Evolutionary conservation across 64 coral and sea anemone species (phyloP), one percentile per base, ranked within the genome.

Genomic region (Catalaphyllia jardinei): DNA sequence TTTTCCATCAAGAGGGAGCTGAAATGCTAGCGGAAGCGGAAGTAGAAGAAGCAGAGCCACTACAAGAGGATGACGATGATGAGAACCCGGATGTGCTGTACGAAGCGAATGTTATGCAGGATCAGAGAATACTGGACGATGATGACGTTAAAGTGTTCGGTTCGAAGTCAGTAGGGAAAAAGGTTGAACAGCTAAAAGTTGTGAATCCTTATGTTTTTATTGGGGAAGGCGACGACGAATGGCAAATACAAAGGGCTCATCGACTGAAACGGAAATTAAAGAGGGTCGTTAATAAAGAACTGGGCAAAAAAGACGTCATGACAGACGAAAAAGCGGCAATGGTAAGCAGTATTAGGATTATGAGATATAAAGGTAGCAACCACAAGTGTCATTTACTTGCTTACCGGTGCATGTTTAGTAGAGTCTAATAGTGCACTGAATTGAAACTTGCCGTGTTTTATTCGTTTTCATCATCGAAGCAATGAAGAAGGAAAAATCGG

Each of bases 281-380:
- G 83, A 75, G 62, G 31, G 89, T 33, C 17, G 79, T 96, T 2
- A 75, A 52, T n/a, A 60, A 79, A 72, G 83, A 91, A 52, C 16
- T 96, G 69, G 93, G 88, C 46, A 54, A 31, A 60, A 91, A 64
- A 19, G 95, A 96, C 31, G 75, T 96, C 76, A 93, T 96, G 95
- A 11, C 81, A 33, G 61, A 86, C 64, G 79, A 77, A 29, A 92
- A 87, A 71, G 88, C 81, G 24, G 27, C 33, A 20, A 79, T 78
- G 12, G 88, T 86, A 1, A 72, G 61, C 25, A 27, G 10, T 28
- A 4, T 7, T 20, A n/a, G n/a, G 22, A 24, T 10, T 24, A 69
- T 1, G 22, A n/a, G 10, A n/a, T 14, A 13, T 14, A 57, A 57
- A 57, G 54, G 10, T 15, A 57, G 15, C 15, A 13, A 16, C 54